Evolutionary conservation across 2,888 invertebrate species (phyloP), one percentile per base, ranked within the genome.

Genomic region (Aphrophora alni): DNA sequence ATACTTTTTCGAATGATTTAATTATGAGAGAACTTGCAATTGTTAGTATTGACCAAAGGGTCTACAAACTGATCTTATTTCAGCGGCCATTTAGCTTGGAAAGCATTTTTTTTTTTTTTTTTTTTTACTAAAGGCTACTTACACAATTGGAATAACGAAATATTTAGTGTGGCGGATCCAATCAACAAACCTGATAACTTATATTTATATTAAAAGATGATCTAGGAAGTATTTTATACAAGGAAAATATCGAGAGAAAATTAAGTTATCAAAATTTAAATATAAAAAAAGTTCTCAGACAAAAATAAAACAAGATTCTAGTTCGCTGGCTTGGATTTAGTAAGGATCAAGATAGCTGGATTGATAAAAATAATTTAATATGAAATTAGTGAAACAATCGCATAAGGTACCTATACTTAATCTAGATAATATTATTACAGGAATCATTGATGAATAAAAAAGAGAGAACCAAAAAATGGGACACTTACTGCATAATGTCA

Each of bases 301-400:
- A 21, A 73, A 27, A 73, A 28, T 28, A 38, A 27, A 27, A 73
- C 25, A 28, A 28, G 27, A 21, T 73, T 26, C 38, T 27, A 73
- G 33, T 73, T 26, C 3, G 73, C 21, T 73, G 73, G 73, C 27
- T 73, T 12, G 73, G 73, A 2, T 73, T 73, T 28, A 38, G 38
- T 17, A 73, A 73, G 28, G 24, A 28, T 3, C 73, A 73, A 24
- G 73, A 73, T 17, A 73, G 73, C n/a, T 73, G 73, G 73, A 73
- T 73, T 28, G 73, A 73, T 24, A 73, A 73, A 26, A 73, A 27
- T 5, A 38, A 73, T 5, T 26, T 72, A n/a, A 8, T 21, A 73
- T 73, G 73, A 73, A 2, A 2, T 28, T 73, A 5, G 7, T 73
- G 17, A 73, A 73, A 17, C 73, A 73, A 28, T 26, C 10, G n/a